Evolutionary conservation across 2,888 invertebrate genomes (phyloP), one percentile per base, ranked within the genome.

Genomic region (Cordilura impudica): DNA sequence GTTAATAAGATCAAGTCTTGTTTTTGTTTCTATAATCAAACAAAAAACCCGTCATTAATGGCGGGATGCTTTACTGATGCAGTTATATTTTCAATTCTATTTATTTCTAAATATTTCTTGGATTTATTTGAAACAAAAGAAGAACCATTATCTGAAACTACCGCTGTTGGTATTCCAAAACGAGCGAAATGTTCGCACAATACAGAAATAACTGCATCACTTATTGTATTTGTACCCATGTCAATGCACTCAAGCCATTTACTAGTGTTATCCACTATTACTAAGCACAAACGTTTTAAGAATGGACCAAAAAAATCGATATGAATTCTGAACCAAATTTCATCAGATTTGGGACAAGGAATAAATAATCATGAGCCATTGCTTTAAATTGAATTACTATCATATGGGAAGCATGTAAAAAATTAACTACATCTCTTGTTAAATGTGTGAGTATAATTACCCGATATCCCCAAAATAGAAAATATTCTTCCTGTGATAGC

Each of bases 171-270:
- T 6, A 85, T 70, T 1, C 84, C 83, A 79, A 82, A 82, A 67
- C 80, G 81, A 51, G 82, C 73, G 80, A 84, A 84, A 49, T 73
- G 21, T 7, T 70, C 70, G n/a, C 65, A 61, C 21, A 81, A 66
- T 2, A 61, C 71, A 1, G 14, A 12, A 49, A 81, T 75, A 10
- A 66, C n/a, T n/a, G n/a, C n/a, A n/a, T n/a, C n/a, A 54, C 65
- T 63, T 10, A 53, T 72, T 61, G 67, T 69, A 35, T 81, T 67
- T 4, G 78, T 49, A 21, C 80, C 72, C n/a, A n/a, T n/a, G n/a
- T n/a, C n/a, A n/a, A n/a, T n/a, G n/a, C n/a, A n/a, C 79, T 85
- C 83, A 14, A 82, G 58, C 81, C 83, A 83, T 49, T 81, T 83
- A 49, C 82, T 83, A 54, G 84, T 82, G 39, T 82, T 82, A 54